A percentile compares a stretch with the other conserved stretches of the same genome.
Conservation (phyloP, 1,140 invertebrate species). For the Armadillidium nasatum region DNA sequence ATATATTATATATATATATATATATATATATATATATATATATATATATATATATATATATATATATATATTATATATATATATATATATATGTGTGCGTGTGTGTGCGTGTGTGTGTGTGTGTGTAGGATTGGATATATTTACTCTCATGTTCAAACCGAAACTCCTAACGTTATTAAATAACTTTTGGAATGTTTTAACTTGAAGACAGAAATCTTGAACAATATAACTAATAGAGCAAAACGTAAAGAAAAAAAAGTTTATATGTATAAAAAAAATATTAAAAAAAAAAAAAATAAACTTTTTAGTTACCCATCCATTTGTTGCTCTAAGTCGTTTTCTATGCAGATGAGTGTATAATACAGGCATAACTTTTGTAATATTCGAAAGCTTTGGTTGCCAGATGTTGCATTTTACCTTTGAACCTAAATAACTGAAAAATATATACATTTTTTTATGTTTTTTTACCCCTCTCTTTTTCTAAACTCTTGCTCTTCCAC, state of each 20-base stretch:
- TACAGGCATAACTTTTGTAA: constrained; percentile 5
- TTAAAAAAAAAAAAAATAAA: background rate
- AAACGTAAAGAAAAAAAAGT: background rate
- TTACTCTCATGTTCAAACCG: no score
- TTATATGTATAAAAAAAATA: background rate
- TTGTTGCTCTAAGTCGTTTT: constrained; percentile 6
- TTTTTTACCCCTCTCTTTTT: background rate
- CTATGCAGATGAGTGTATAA: constrained; percentile 9
- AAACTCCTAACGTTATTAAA: background rate
- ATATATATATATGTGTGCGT: no score
- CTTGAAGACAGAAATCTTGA: background rate
- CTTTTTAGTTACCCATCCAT: background rate
- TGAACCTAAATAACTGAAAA: background rate
- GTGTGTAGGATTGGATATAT: no score
- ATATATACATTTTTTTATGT: background rate
- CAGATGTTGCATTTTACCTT: background rate
- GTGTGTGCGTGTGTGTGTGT: no score
- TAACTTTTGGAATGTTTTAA: background rate
- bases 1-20: no score
- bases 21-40: no score
- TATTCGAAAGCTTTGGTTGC: background rate
- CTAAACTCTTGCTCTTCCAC: no score
- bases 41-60: no score
- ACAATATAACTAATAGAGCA: background rate
- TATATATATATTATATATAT: no score